Percentiles rank a stretch among this genome's conserved stretches.
Evolutionary conservation across 2,888 invertebrate species (phyloP).

Genomic region (Dromius quadrimaculatus): DNA sequence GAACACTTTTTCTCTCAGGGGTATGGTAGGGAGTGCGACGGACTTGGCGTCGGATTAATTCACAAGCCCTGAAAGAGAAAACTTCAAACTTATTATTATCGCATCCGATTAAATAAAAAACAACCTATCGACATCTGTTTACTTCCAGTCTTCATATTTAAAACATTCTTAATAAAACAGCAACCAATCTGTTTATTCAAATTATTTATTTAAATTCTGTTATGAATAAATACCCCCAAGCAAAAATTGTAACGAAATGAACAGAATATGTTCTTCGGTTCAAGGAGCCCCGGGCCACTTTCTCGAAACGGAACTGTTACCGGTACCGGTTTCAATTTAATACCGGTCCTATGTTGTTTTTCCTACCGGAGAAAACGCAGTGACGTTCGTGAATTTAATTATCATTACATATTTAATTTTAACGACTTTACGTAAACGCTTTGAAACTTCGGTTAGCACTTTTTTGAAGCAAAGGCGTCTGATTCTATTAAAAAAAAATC

Average conservation of each 20-base stretch:
- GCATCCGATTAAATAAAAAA: too few species aligned
- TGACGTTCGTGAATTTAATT: not conserved
- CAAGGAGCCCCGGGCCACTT: not conserved
- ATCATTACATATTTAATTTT: too few species aligned
- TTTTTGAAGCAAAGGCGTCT: too few species aligned
- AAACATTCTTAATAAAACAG: slow-evolving; percentile 7
- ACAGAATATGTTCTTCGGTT: slow-evolving; percentile 1
- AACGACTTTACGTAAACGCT: too few species aligned
- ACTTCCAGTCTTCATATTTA: slow-evolving; percentile 32
- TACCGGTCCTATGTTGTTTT: slow-evolving; percentile 2
- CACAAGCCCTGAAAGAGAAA: too few species aligned
- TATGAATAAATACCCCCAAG: slow-evolving; percentile 1
- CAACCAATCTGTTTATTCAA: slow-evolving; percentile 25
- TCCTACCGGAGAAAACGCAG: not conserved
- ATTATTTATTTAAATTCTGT: slow-evolving; percentile 38
- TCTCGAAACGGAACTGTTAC: not conserved
- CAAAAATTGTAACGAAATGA: slow-evolving; percentile 19
- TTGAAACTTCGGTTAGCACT: too few species aligned
- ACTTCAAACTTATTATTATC: too few species aligned
- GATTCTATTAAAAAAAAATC: too few species aligned
- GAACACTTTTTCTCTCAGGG: too few species aligned
- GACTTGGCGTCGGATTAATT: too few species aligned
- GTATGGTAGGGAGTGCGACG: too few species aligned
- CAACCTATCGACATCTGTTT: not conserved
- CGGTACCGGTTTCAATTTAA: too few species aligned